Evolutionary conservation across 2,888 invertebrate genomes (phyloP).

Genomic region (Lysandra bellargus): DNA sequence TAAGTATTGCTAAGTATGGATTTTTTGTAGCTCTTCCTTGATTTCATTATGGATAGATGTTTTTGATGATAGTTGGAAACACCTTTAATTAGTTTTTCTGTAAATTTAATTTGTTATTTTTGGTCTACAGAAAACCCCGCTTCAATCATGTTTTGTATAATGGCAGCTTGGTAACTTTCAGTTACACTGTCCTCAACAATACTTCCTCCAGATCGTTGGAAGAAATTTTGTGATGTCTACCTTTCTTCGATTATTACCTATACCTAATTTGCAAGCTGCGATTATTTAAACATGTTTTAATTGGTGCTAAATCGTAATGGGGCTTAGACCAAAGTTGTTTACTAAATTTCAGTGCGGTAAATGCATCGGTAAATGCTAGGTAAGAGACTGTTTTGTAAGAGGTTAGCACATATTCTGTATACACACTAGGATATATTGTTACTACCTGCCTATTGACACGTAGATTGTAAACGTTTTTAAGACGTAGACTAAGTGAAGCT

Average conservation of each 20-base stretch:
- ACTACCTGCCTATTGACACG: constrained; percentile 78
- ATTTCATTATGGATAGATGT: neutral
- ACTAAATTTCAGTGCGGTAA: neutral
- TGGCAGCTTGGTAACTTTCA: neutral
- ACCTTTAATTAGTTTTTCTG: neutral
- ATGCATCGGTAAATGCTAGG: constrained; percentile 12
- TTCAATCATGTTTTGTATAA: neutral
- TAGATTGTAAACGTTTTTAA: constrained; percentile 73
- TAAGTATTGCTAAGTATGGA: neutral
- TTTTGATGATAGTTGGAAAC: neutral
- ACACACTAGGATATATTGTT: constrained; percentile 68
- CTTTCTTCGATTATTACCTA: neutral
- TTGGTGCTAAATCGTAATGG: constrained; percentile 29
- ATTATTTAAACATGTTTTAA: constrained; percentile 12
- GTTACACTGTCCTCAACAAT: neutral
- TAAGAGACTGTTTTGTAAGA: constrained; percentile 37
- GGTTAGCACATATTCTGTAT: constrained; percentile 50
- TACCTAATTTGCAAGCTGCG: neutral
- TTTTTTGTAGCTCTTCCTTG: neutral
- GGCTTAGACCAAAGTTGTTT: constrained; percentile 6
- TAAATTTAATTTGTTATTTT: neutral
- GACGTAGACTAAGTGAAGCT: constrained; percentile 68
- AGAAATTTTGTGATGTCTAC: neutral
- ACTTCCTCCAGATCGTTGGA: neutral
- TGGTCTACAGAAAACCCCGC: constrained; percentile 4